Conservation (phyloP, 2,113 vertebrate species). For the Eptesicus fuscus region DNA sequence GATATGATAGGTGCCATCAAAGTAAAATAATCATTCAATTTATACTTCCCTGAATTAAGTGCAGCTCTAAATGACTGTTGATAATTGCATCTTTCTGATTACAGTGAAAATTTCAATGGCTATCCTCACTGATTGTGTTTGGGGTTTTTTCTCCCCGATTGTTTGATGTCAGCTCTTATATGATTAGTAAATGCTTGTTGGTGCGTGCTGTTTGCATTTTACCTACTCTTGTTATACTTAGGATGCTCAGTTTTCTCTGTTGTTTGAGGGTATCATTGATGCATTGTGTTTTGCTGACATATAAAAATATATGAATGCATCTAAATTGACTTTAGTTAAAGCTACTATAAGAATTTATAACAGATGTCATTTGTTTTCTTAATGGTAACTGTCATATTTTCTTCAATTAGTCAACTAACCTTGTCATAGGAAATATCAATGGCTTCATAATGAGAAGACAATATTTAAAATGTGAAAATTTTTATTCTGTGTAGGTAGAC, state of each 20-base stretch:
- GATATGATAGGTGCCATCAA: too few relatives aligned
- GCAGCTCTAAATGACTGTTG: neutral
- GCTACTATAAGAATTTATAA: neutral
- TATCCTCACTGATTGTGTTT: slow-evolving; percentile 20
- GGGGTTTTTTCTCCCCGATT: neutral
- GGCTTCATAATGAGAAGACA: neutral
- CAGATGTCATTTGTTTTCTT: neutral
- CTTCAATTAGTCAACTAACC: neutral
- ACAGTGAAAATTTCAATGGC: neutral
- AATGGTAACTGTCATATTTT: neutral
- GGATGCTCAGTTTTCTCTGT: slow-evolving; percentile 43
- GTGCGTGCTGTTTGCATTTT: slow-evolving; percentile 40
- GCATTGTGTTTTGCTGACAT: slow-evolving; percentile 6
- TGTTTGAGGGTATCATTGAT: neutral
- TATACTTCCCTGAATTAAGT: neutral
- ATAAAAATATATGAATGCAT: neutral
- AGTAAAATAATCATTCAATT: neutral
- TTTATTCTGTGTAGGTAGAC: neutral
- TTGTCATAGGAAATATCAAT: neutral
- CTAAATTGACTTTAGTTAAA: slow-evolving; percentile 1
- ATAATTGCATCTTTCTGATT: slow-evolving; percentile 14
- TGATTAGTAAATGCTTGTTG: slow-evolving; percentile 57
- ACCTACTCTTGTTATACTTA: neutral
- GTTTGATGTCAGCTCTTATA: slow-evolving; percentile 39
- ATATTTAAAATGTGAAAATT: neutral